Evolutionary conservation across 2,888 invertebrate species (phyloP), one percentile per base, ranked within the genome.

Genomic region (Liopterus haemorrhoidalis): DNA sequence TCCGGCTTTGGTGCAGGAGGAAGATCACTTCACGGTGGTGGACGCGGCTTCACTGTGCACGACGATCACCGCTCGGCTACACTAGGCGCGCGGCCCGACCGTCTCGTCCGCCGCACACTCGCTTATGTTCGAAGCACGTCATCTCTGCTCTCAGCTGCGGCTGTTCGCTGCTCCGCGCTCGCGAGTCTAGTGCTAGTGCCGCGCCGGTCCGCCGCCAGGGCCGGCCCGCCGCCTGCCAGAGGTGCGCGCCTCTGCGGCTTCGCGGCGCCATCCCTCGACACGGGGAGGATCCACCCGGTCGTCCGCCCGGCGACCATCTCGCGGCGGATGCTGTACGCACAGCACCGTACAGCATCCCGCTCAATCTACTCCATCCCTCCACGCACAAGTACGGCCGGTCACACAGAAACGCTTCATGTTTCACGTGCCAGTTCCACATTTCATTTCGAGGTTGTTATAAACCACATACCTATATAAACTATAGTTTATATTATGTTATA

Each of bases 21-120:
- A 33, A 33, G 18, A 36, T 12, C 22, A 11, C 30, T 28, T 8
- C 30, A 8, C 28, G 27, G 38, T 12, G 11, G 38, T 16, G 11
- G 5, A 14, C 22, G 31, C 22, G 25, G 20, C n/a, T 14, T 36
- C 38, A 11, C 33, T 19, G 27, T 35, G 28, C 16, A 48, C 52
- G 49, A 49, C 46, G 43, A 30, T 46, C 39, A 24, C 44, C 48
- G 33, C 50, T 49, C 49, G 48, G n/a, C n/a, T n/a, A n/a, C 32
- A 51, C 45, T 42, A 46, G 43, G 33, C 60, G 56, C 41, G 55
- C 54, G 33, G 55, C 52, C 18, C 56, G 55, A 31, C 49, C 53
- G 48, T 50, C 53, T 35, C 49, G 46, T 12, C 49, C 52, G 6
- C 50, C 46, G 42, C 47, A 49, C 19, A 40, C 25, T 39, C 40